These are phyloP conservation scores for Oligia strigilis DNA, from an alignment of 2,888 invertebrate species.

Conservation along the genomic window DNA sequence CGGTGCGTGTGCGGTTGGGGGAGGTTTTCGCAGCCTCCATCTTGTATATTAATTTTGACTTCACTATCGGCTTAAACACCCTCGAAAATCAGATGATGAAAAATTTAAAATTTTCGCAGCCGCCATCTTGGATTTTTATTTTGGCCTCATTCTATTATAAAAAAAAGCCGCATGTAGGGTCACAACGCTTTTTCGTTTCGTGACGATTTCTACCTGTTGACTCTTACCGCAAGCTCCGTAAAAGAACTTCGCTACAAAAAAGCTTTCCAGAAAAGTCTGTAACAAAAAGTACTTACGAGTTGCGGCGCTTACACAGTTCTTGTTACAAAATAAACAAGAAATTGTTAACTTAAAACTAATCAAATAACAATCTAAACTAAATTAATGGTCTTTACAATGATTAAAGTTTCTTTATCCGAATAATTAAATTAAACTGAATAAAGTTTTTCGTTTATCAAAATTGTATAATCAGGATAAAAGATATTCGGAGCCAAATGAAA, in stretches of 20 bases:
- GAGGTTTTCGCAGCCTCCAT: too few species aligned
- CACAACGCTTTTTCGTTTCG: background rate
- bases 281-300: background rate
- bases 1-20: too few species aligned
- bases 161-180: too few species aligned
- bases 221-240: background rate
- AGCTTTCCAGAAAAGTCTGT: background rate
- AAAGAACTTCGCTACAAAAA: background rate
- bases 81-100: too few species aligned
- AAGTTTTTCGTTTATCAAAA: conserved; percentile 26
- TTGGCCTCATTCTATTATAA: too few species aligned
- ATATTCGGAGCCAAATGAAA: conserved; percentile 7
- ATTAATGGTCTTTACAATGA: background rate
- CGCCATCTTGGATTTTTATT: too few species aligned
- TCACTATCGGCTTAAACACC: too few species aligned
- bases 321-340: background rate
- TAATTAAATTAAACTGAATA: background rate
- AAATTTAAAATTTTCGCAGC: too few species aligned
- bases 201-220: background rate
- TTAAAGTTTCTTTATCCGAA: conserved; percentile 8
- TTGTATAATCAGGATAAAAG: background rate
- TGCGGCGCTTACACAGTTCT: background rate
- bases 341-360: background rate
- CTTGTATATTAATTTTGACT: too few species aligned
- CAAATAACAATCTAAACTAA: background rate